phyloP scores from a whole-genome alignment of 2,113 vertebrate genomes.

The Uropsilus gracilis region DNA sequence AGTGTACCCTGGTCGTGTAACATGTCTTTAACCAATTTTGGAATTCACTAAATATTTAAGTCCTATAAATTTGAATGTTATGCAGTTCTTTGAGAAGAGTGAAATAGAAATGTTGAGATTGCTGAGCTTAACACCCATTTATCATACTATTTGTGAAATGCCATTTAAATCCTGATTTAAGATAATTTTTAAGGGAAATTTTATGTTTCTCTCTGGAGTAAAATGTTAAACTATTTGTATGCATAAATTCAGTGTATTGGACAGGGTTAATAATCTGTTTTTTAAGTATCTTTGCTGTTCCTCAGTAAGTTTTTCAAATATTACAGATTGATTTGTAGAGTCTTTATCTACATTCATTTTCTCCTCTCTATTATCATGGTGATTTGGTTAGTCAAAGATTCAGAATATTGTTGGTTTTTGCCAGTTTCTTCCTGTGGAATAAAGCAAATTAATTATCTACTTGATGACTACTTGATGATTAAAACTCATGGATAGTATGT shows the following conservation, averaged over 20 bases:
- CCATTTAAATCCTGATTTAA: neutral
- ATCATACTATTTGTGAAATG: neutral
- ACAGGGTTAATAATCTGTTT: conserved; percentile 34
- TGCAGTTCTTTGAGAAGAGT: neutral
- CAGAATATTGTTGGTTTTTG: neutral
- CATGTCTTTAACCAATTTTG: neutral
- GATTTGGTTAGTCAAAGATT: neutral
- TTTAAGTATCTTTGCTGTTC: neutral
- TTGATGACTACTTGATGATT: neutral
- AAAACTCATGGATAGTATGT: neutral
- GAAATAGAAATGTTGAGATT: neutral
- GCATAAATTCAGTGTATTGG: conserved; percentile 16
- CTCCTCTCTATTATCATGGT: neutral
- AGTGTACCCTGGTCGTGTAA: neutral
- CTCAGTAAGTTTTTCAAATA: neutral
- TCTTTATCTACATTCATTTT: neutral
- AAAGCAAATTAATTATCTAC: conserved; percentile 15
- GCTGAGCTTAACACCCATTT: neutral
- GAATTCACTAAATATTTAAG: conserved; percentile 22
- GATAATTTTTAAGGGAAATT: conserved; percentile 34
- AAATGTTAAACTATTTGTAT: neutral
- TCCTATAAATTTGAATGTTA: neutral
- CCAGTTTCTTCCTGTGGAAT: neutral
- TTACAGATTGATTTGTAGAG: neutral
- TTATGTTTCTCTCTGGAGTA: conserved; percentile 43